These are phyloP conservation scores for Triplophysa tibetana DNA, from an alignment of 2,113 vertebrate genomes.

Conservation along the genomic window DNA sequence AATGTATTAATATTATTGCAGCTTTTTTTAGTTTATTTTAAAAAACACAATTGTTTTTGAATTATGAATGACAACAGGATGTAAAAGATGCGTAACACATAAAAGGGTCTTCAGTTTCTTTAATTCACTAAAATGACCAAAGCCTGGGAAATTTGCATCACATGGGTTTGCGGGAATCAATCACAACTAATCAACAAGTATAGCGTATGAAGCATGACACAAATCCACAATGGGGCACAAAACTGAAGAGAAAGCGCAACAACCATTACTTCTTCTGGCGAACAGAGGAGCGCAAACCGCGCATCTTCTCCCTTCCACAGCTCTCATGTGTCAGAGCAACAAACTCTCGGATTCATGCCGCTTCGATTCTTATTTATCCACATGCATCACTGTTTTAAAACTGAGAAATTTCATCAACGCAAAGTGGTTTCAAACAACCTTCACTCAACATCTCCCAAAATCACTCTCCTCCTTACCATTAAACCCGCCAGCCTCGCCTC, in stretches of 20 bases:
- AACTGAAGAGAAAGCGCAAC: not conserved
- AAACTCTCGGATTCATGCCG: conserved; percentile 7
- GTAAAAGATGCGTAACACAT: no score
- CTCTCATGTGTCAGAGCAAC: not conserved
- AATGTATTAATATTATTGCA: no score
- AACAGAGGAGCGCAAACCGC: not conserved
- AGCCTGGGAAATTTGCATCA: not conserved
- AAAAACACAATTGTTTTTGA: no score
- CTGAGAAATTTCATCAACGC: not conserved
- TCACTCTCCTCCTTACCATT: conserved; percentile 7
- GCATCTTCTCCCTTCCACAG: not conserved
- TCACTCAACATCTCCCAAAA: not conserved
- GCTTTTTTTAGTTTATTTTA: no score
- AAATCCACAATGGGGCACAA: not conserved
- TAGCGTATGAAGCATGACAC: not conserved
- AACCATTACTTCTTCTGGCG: not conserved
- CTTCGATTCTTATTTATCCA: not conserved
- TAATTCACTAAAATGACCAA: conserved; percentile 9
- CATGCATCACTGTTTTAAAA: not conserved
- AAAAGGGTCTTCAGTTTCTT: not conserved
- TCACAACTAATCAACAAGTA: conserved; percentile 13
- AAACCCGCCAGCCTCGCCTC: conserved; percentile 3
- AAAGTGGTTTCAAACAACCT: not conserved
- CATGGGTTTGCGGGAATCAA: not conserved
- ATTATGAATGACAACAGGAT: no score